Base-by-base conservation (phyloP, 2,113 vertebrate genomes). In the Dromaius novaehollandiae region DNA sequence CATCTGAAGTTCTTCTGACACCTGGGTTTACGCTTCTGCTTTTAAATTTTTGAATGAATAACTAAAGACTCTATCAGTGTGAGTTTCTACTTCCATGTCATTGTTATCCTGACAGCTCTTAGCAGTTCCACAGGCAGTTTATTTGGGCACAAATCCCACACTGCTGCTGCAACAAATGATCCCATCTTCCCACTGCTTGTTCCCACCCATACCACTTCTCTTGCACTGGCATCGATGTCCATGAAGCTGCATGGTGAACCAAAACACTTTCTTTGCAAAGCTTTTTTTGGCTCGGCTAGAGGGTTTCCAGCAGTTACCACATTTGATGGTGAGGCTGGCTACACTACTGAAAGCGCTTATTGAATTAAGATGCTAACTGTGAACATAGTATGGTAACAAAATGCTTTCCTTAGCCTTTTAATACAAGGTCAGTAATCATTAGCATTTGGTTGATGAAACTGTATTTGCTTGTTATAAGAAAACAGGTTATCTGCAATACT, bases 101-200 rank as follows among this genome's bases (percentile, higher is more conserved):
- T 28, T 84, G 71, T 70, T 77, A 46, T 38, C 75, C 56, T 92
- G 70, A 78, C 66, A 89, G 28, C 14, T 4, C n/a, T 68, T 74
- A 44, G 53, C 48, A 95, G 73, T 65, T 32, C 32, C 53, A 48
- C 6, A 9, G 79, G 44, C 12, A 84, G n/a, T 95, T 95, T 91
- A 77, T 86, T 94, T 88, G 94, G 96, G 93, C 90, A 93, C 40
- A 74, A 77, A 55, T 26, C n/a, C 44, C 64, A 81, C 26, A 46
- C n/a, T 86, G 44, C 58, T 83, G 53, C 66, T 80, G 70, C 91
- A 93, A 89, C 48, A 87, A 92, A 70, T 40, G 5, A 93, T 93
- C 85, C 68, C 66, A 83, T 32, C 55, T 82, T 93, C 78, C 42
- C 53, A 21, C 51, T 85, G 78, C 66, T 73, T 77, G 48, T 50